Evolutionary conservation across 2,113 vertebrate species (phyloP).

Genomic region (Okapia johnstoni): DNA sequence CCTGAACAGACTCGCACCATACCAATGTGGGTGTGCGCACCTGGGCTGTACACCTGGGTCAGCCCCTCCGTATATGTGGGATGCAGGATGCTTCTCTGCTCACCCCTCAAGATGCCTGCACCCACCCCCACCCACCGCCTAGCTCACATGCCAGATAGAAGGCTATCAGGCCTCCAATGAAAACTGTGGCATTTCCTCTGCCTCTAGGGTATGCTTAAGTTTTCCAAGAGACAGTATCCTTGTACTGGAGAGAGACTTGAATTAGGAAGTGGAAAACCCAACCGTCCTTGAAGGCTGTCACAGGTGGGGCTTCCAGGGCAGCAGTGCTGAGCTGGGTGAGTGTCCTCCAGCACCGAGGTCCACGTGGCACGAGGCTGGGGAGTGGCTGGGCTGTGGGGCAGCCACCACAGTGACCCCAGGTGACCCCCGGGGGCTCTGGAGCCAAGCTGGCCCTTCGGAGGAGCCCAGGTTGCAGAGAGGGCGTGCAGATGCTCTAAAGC

Average conservation of each 20-base stretch:
- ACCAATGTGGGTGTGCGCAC: neutral
- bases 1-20: neutral
- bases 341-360: accelerated
- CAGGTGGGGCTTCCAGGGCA: no score
- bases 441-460: neutral
- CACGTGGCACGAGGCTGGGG: neutral
- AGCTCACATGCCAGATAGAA: accelerated
- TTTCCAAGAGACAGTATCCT: neutral
- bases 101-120: accelerated
- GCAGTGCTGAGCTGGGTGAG: neutral
- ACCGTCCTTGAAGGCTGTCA: neutral
- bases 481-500: neutral
- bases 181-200: neutral
- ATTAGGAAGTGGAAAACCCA: neutral
- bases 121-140: neutral
- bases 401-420: neutral
- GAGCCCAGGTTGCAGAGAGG: neutral
- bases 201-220: neutral
- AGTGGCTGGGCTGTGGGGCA: neutral
- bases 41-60: neutral
- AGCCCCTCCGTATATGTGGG: neutral
- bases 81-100: neutral
- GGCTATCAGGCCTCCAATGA: neutral
- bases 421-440: neutral
- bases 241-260: neutral